phyloP scores from a whole-genome alignment of 2,113 vertebrate genomes.

The Probosciger aterrimus region DNA sequence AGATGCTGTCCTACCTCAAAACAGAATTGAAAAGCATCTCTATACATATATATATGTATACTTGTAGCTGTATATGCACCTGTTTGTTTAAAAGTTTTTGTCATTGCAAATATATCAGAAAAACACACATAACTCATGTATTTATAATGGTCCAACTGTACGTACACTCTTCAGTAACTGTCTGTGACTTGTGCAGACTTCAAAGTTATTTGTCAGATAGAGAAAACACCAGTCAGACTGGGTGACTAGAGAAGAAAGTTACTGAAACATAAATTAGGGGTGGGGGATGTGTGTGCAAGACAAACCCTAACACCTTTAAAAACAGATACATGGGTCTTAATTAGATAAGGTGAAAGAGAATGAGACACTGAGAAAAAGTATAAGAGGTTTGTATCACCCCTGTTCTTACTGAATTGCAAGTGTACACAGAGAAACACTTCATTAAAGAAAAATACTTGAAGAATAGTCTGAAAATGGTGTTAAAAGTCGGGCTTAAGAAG shows the following conservation, averaged over 20 bases:
- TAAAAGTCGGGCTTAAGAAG: not conserved
- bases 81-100: not conserved
- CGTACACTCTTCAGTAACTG: not conserved
- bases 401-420: not conserved
- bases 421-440: not conserved
- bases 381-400: not conserved
- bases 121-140: not conserved
- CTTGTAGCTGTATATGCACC: not conserved
- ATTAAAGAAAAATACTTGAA: not conserved
- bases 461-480: not conserved
- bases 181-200: not conserved
- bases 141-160: not conserved
- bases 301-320: not conserved
- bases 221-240: not conserved
- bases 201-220: not conserved
- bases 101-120: not conserved
- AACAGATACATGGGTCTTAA: not conserved
- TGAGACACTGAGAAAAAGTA: not conserved
- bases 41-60: not conserved
- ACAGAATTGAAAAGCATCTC: not conserved
- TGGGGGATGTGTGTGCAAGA: not conserved
- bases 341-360: not conserved
- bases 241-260: not conserved
- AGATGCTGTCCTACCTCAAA: not conserved
- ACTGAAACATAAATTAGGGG: not conserved